Evolutionary conservation across 2,797 vertebrate species (phyloP).

Genomic region (Hoplostethus mediterraneus): DNA sequence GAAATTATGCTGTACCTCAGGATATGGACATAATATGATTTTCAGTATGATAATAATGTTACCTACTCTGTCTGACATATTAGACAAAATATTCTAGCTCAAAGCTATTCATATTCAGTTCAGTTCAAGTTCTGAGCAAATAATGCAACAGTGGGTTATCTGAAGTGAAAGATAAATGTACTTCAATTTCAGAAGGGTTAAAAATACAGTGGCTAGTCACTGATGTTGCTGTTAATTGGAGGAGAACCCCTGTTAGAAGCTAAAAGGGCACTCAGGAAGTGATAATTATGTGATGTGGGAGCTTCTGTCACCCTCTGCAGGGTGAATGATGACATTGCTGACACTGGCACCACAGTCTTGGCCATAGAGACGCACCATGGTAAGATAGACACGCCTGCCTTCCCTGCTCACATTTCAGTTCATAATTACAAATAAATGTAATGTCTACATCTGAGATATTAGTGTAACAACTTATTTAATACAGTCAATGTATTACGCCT

Average conservation of each 20-base stretch:
- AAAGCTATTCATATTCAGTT: not conserved
- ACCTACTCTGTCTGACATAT: not conserved
- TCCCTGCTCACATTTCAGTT: not conserved
- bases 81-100: not conserved
- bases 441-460: not conserved
- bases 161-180: not conserved
- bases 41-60: not conserved
- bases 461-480: not conserved
- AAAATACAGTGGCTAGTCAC: not conserved
- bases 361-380: slow-evolving; percentile 89
- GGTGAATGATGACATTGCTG: slow-evolving; percentile 86
- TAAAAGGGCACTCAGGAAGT: not conserved
- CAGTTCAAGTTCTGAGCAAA: not conserved
- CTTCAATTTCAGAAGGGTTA: not conserved
- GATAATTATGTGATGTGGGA: slow-evolving; percentile 16
- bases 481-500: not conserved
- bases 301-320: slow-evolving; percentile 82
- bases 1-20: not conserved
- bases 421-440: not conserved
- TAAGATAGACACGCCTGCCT: slow-evolving; percentile 26
- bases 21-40: not conserved
- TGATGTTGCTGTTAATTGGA: not conserved
- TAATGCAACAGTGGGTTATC: not conserved
- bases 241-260: slow-evolving; percentile 1
- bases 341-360: slow-evolving; percentile 87